Base-by-base conservation (phyloP, 1,140 invertebrate genomes). In the Cyclargus thomasi region DNA sequence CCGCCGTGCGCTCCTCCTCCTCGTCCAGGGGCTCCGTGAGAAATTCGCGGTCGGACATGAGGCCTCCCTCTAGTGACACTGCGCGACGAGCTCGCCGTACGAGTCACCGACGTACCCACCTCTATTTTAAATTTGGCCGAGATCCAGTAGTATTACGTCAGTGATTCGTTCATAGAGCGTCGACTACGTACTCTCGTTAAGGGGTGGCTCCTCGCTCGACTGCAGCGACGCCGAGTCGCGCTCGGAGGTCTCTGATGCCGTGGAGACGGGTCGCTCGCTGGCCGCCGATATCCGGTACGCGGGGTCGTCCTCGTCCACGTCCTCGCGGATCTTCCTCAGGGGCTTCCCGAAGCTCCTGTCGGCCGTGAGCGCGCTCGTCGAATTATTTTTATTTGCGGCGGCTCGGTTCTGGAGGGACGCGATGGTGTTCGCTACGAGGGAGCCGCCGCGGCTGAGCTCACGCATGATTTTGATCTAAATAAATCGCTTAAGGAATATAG, bases 391-490 rank as follows among this genome's bases (percentile, higher is more conserved):
- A 35, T 70, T 76, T 67, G 85, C 83, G 64, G 72, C 72, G 65
- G 82, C 76, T 23, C 86, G 86, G 74, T 82, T 90, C 79, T 90
- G 81, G 69, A 91, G 74, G 68, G 83, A 81, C 69, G 88, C 89
- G 77, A 91, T 90, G 71, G 89, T 90, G 77, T 88, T 86, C 68
- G 89, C 86, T 64, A 90, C 89, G 74, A 90, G 78, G 83, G 89
- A 88, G 77, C 89, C 88, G 74, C 85, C 90, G 80, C 90, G 86
- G 80, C 85, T 79, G 79, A 80, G 78, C 78, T 88, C 86, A 69
- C 86, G 87, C 87, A 91, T 88, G 83, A 84, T 88, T 81, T 84
- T 77, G 72, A 81, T 80, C 76, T 80, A 82, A 88, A 86, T 89
- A 86, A 90, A 76, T 69, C 81, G 82, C 79, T 81, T 82, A 74